Evolutionary conservation across 2,113 vertebrate genomes (phyloP).

Genomic region (Salminus brasiliensis): DNA sequence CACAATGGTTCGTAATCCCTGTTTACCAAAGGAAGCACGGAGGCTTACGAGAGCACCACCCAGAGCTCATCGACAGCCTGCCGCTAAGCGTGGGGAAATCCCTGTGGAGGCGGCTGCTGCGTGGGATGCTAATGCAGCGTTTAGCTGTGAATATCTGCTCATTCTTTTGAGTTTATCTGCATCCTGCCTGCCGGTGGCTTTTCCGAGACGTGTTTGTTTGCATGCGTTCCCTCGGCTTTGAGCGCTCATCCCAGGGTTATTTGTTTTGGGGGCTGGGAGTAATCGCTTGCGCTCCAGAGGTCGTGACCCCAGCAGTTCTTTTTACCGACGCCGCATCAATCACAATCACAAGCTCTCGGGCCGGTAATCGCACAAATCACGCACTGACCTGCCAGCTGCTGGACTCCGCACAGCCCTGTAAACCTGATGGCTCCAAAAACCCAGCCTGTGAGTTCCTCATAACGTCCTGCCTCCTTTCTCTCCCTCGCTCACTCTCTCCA

Average conservation of each 20-base stretch:
- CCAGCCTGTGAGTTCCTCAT: background rate
- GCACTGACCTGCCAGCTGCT: slow-evolving; percentile 66
- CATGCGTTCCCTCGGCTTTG: slow-evolving; percentile 35
- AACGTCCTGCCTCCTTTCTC: background rate
- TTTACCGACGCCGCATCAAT: slow-evolving; percentile 75
- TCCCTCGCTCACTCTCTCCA: background rate
- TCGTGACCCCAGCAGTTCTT: slow-evolving; percentile 63
- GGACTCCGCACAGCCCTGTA: slow-evolving; percentile 70
- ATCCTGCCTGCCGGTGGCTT: slow-evolving; percentile 24
- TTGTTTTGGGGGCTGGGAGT: slow-evolving; percentile 65
- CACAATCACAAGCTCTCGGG: slow-evolving; percentile 65
- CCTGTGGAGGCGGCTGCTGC: slow-evolving; percentile 27
- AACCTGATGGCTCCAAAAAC: slow-evolving; percentile 65
- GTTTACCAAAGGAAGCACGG: slow-evolving; percentile 9
- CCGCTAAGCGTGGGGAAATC: slow-evolving; percentile 25
- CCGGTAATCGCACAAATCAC: slow-evolving; percentile 75
- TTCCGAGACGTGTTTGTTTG: slow-evolving; percentile 24
- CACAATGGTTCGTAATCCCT: slow-evolving; percentile 11
- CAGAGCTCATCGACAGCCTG: slow-evolving; percentile 30
- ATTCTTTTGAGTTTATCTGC: slow-evolving; percentile 56
- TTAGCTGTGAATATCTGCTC: slow-evolving; percentile 43
- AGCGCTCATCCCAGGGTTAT: slow-evolving; percentile 63
- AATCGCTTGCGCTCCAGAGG: slow-evolving; percentile 58
- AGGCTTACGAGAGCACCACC: slow-evolving; percentile 16
- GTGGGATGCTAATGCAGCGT: slow-evolving; percentile 39